Base-by-base conservation (phyloP, 2,113 vertebrate species). In the Ciconia boyciana region DNA sequence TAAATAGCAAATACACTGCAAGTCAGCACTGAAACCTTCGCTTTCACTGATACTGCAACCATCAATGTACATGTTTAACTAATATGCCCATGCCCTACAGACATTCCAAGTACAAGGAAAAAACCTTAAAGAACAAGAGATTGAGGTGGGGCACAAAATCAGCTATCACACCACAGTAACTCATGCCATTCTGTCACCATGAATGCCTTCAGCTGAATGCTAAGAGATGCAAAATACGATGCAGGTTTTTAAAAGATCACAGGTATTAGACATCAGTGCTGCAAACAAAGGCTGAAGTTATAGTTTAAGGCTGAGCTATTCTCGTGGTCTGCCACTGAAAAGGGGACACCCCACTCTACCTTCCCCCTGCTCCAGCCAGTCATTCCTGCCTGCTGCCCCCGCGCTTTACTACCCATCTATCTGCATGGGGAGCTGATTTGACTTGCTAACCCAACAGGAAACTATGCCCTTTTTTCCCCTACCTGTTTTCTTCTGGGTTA, bases 21-120 rank as follows among this genome's bases (percentile, higher is more conserved):
- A 88, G 89, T 91, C 96, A 94, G 95, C 84, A 83, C 46, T 24
- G n/a, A 97, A 91, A 69, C 62, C 66, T 85, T 88, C 57, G n/a
- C 78, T 85, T 76, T 39, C 75, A 74, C 58, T 18, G 41, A 80
- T 58, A 66, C 87, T 44, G 75, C 49, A 83, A 46, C 61, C 66
- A 68, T 13, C 22, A 65, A 51, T 13, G 51, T 48, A 70, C 41
- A 11, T 16, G 31, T 41, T 97, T 94, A 80, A 76, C 36, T 43
- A 84, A 28, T 48, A 32, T 0, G 1, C 58, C n/a, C 1, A 2
- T 66, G 44, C 32, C 54, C 34, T 60, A 55, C 20, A 79, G 80
- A 68, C 11, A 85, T 26, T 39, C 14, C 54, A 79, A 84, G 9
- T 46, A 32, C 29, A 85, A 80, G 25, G 17, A 72, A 70, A 84